A percentile compares a stretch with the other conserved stretches of the same genome.
Evolutionary conservation across 2,797 vertebrate species (phyloP).

Genomic region (Bufotes viridis): DNA sequence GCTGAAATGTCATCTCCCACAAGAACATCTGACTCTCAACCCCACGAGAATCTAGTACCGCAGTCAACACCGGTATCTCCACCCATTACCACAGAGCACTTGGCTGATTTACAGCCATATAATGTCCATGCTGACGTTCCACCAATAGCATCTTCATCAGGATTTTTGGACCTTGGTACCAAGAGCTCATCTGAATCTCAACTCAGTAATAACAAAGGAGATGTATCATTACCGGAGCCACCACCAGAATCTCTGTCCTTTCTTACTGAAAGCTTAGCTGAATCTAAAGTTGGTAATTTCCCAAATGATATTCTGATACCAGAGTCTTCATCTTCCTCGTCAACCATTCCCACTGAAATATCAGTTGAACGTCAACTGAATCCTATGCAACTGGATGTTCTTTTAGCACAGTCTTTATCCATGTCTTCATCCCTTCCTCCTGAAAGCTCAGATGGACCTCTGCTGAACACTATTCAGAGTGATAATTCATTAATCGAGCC

Average conservation of each 20-base stretch:
- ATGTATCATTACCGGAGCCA: background rate
- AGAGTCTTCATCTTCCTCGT: background rate
- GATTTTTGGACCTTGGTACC: background rate
- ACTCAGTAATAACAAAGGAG: slow-evolving; percentile 54
- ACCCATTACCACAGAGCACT: background rate
- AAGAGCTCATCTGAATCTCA: background rate
- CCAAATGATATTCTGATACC: slow-evolving; percentile 14
- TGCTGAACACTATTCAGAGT: slow-evolving; percentile 52
- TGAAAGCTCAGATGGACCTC: background rate
- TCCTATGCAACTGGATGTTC: slow-evolving; percentile 14
- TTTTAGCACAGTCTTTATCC: slow-evolving; percentile 16
- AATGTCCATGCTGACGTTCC: slow-evolving; percentile 37
- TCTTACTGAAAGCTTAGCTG: background rate
- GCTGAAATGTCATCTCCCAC: background rate
- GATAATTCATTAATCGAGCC: background rate
- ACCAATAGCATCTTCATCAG: slow-evolving; percentile 32
- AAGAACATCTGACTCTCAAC: background rate
- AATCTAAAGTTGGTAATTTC: slow-evolving; percentile 13
- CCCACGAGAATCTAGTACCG: slow-evolving; percentile 58
- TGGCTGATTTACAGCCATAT: slow-evolving; percentile 39
- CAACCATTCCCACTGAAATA: too few species aligned
- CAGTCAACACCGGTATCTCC: slow-evolving; percentile 25
- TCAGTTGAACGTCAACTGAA: background rate
- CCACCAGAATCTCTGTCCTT: background rate
- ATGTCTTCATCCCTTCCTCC: slow-evolving; percentile 9